A percentile compares a stretch with the other conserved stretches of the same genome.
Conservation (phyloP, 2,888 invertebrate species). For the Melieria picta region DNA sequence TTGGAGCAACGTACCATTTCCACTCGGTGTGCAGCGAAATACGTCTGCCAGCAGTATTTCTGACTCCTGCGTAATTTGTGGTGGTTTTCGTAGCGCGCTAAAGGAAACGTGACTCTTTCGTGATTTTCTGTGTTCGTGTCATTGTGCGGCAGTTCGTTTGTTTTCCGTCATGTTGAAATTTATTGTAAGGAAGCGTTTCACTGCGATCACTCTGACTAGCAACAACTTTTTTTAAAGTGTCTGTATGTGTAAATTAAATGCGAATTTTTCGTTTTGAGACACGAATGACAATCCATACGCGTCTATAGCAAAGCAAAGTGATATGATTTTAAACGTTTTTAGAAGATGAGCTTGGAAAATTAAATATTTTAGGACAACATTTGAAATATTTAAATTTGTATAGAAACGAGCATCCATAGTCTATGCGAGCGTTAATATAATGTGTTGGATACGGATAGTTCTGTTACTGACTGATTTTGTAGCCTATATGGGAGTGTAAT, state of each 20-base stretch:
- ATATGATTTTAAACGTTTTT: neutral
- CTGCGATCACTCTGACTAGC: neutral
- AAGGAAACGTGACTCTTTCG: neutral
- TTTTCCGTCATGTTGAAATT: conserved; percentile 55
- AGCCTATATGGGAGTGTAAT: too few relatives aligned
- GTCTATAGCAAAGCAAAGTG: neutral
- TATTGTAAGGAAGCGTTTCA: conserved; percentile 55
- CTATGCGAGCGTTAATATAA: too few relatives aligned
- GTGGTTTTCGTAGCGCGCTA: too few relatives aligned
- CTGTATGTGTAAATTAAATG: neutral
- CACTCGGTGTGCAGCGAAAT: conserved; percentile 21
- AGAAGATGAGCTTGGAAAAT: neutral
- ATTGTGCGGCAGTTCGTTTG: neutral
- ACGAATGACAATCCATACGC: neutral
- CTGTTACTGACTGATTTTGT: too few relatives aligned
- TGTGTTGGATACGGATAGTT: too few relatives aligned
- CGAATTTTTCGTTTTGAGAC: neutral
- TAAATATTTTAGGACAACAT: neutral
- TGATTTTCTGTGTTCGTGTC: neutral
- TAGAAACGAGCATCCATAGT: too few relatives aligned
- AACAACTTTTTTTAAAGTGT: conserved; percentile 5
- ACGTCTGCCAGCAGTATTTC: neutral
- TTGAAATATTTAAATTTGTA: too few relatives aligned
- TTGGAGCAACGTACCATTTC: conserved; percentile 51
- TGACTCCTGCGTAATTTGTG: too few relatives aligned